Evolutionary conservation across 2,113 vertebrate species (phyloP).

Genomic region (Orycteropus afer): DNA sequence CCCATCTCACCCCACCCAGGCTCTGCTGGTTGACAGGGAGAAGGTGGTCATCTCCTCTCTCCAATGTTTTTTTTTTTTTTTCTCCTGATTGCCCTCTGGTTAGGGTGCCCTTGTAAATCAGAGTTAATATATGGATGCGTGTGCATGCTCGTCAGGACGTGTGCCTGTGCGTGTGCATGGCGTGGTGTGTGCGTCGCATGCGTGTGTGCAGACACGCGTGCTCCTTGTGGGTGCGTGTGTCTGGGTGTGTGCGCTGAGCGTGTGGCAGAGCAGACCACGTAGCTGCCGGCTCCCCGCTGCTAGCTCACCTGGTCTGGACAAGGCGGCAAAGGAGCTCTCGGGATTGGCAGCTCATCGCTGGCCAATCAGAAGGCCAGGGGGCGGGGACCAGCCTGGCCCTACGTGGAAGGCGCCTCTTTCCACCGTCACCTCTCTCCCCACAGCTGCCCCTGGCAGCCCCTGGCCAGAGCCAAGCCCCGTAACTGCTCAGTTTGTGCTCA

Average conservation of each 20-base stretch:
- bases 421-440: conserved; percentile 36
- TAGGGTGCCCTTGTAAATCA: conserved; percentile 83
- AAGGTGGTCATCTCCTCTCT: conserved; percentile 75
- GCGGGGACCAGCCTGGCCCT: neutral
- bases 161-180: no score
- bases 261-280: conserved; percentile 67
- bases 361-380: conserved; percentile 4
- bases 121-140: conserved; percentile 85
- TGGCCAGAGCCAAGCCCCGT: conserved; percentile 74
- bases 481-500: conserved; percentile 72
- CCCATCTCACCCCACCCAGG: neutral
- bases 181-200: conserved; percentile 63
- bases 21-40: conserved; percentile 40
- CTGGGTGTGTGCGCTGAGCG: conserved; percentile 69
- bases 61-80: conserved; percentile 68
- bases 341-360: conserved; percentile 58
- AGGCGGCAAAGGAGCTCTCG: conserved; percentile 67
- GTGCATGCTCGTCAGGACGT: neutral
- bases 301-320: conserved; percentile 74
- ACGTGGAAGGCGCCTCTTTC: conserved; percentile 49
- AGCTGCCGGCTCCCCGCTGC: neutral
- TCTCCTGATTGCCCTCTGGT: conserved; percentile 85
- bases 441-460: conserved; percentile 47
- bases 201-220: neutral
- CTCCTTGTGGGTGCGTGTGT: neutral